Percentiles rank a stretch among this genome's conserved stretches.
Conservation (phyloP, 1,140 invertebrate species). For the Watersipora subatra region DNA sequence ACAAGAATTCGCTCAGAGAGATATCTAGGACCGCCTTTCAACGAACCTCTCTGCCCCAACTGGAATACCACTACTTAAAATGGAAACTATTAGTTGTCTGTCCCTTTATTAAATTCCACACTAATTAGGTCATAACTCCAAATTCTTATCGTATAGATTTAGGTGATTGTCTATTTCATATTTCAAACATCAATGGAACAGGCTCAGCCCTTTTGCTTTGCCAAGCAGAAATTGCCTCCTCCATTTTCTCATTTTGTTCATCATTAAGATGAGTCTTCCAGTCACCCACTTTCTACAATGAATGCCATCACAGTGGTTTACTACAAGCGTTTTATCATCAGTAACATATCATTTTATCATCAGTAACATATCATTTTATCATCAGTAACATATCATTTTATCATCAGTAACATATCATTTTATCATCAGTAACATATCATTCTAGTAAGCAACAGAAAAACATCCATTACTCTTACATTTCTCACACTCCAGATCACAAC, state of each 20-base stretch:
- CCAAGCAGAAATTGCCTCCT: not conserved
- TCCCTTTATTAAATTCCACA: too few species aligned
- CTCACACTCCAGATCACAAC: too few species aligned
- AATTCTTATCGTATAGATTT: too few species aligned
- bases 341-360: not conserved
- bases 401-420: not conserved
- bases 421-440: not conserved
- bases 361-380: not conserved
- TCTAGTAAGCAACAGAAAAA: not conserved
- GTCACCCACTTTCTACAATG: not conserved
- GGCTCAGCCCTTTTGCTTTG: not conserved
- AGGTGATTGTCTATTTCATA: not conserved
- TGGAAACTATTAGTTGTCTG: too few species aligned
- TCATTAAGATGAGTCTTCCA: not conserved
- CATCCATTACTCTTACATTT: too few species aligned
- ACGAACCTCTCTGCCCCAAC: too few species aligned
- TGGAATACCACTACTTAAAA: too few species aligned
- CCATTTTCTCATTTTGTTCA: not conserved
- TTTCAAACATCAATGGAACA: not conserved
- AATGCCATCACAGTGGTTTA: too few species aligned
- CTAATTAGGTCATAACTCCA: too few species aligned
- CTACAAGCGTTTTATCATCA: not conserved
- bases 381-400: too few species aligned
- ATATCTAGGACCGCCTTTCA: too few species aligned
- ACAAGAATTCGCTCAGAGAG: too few species aligned